Evolutionary conservation across 2,888 invertebrate genomes (phyloP), one percentile per base, ranked within the genome.

Genomic region (Entomobrya multifasciata): DNA sequence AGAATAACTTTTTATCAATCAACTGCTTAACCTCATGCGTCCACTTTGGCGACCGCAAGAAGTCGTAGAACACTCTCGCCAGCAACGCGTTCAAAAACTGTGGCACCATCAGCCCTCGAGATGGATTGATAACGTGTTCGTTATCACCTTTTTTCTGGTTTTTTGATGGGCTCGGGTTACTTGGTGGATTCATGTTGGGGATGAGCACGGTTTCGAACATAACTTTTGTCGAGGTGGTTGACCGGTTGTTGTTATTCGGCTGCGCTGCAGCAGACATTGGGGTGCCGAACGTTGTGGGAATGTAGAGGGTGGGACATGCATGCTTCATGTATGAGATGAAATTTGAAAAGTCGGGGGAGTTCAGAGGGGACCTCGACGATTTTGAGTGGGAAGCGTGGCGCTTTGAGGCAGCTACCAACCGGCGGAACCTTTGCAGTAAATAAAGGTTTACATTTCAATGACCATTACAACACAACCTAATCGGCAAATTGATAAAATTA

Each of bases 1-100:
- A 96, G 86, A 95, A 94, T 1, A 98, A 93, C 93, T 98, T 98
- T 92, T 95, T 94, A 93, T 98, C 97, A 92, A 98, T 95, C 92
- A 95, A 95, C 77, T 95, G 95, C 92, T 95, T 95, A 52, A 98
- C 94, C 88, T 95, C 94, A 83, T 94, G 93, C 47, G 95, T 94
- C 93, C 96, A 96, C 86, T 93, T 93, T 1, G 95, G 94, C 92
- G 96, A 95, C 47, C 95, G 94, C 92, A 96, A 95, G 92, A 97
- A 95, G 93, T 98, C 98, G 92, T 95, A 98, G 91, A 97, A 94
- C 57, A 97, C 93, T 77, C 98, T 93, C 44, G 96, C 96, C 27
- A 97, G 91, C 86, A 97, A 92, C 17, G 96, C 95, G 93, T 97
- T 97, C 89, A 97, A 92, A 96, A 96, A 96, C 89, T 94, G 92